A percentile compares a stretch with the other conserved stretches of the same genome.
These are phyloP conservation scores for Reticulitermes speratus DNA, from an alignment of 1,140 invertebrate species.

Conservation along the genomic window DNA sequence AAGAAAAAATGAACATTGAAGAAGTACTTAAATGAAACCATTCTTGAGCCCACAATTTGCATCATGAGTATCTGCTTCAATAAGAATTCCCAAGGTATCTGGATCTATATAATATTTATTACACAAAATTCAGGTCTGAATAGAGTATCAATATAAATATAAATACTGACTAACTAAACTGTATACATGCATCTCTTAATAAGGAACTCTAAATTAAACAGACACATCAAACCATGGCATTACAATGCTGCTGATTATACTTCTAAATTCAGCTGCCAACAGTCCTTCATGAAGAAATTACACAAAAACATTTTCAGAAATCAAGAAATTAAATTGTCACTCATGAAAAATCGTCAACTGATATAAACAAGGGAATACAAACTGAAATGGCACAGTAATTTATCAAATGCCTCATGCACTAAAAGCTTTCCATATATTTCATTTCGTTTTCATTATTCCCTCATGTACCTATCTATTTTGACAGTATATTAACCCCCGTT, in stretches of 20 bases:
- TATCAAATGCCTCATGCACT: too few relatives aligned
- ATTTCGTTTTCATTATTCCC: too few relatives aligned
- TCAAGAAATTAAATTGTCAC: too few relatives aligned
- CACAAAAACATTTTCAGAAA: neutral
- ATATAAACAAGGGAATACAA: too few relatives aligned
- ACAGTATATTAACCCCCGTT: too few relatives aligned
- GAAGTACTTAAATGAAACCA: conserved; percentile 26
- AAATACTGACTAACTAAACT: neutral
- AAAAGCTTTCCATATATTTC: too few relatives aligned
- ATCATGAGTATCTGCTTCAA: neutral
- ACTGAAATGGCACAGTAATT: too few relatives aligned
- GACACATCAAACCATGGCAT: neutral
- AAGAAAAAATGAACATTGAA: neutral
- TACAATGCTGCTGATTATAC: neutral
- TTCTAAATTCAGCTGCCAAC: neutral
- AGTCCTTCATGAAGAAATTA: neutral
- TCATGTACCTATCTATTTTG: too few relatives aligned
- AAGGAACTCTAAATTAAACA: conserved; percentile 13
- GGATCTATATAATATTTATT: conserved; percentile 8
- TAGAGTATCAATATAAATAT: neutral
- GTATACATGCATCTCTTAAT: neutral
- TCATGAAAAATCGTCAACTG: too few relatives aligned
- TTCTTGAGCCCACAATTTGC: conserved; percentile 30
- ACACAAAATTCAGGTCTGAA: neutral
- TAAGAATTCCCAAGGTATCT: neutral